Base-by-base conservation (phyloP, 2,888 invertebrate genomes). In the Macaria liturata region DNA sequence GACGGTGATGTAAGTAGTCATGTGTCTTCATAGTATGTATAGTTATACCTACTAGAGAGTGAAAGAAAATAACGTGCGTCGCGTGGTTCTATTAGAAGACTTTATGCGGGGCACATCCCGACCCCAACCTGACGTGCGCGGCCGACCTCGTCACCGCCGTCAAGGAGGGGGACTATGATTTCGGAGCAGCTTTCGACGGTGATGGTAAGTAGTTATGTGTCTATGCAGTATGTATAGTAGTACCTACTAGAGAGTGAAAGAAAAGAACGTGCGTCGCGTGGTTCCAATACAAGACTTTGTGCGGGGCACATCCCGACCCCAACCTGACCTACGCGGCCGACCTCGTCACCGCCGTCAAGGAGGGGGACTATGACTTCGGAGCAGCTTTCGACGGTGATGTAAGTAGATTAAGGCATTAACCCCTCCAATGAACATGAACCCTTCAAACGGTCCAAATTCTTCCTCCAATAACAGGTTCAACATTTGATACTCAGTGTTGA, bases 331-430 rank as follows among this genome's bases (percentile, higher is more conserved):
- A 97, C 78, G 97, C 97, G 2, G 95, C 95, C 34, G 95, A 96
- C 76, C 93, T 97, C 46, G 97, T 97, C 0, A 90, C 93, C 45
- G 93, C 94, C 0, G 93, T 97, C 64, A 93, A 91, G 54, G 84
- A 74, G 1, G 94, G 94, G 0, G 93, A 93, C 62, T 93, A 90
- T 40, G 94, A 94, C 67, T 91, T 94, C 71, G 99, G 99, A 8
- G 99, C 98, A 0, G 99, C 99, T 30, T 99, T 99, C 83, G 99
- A 99, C 92, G 99, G 99, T 0, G 99, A 99, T 86, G 99, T 91
- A 57, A 72, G 80, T 7, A 6, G 43, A 94, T 95, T 94, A 92
- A 97, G 97, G 95, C 96, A 50, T 97, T 97, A 61, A 97, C 97
- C 52, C 98, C 98, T 32, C 97, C 98, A 71, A 98, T 97, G 73